These are phyloP conservation scores for Trissolcus brochymenae DNA, from an alignment of 2,888 invertebrate genomes.

Conservation along the genomic window DNA sequence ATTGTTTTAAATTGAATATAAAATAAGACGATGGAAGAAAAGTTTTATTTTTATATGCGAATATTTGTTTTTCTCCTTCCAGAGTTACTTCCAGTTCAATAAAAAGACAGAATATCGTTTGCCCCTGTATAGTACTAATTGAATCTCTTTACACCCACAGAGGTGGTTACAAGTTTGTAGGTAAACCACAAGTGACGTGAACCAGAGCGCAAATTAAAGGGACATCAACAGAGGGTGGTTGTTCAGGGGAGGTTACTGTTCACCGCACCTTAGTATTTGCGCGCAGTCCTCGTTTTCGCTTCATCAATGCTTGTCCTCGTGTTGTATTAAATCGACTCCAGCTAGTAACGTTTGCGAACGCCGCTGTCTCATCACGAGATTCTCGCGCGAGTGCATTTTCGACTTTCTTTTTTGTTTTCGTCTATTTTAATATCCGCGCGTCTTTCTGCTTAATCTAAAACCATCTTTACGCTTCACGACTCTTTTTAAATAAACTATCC, in stretches of 20 bases:
- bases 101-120: too few relatives aligned
- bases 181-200: slow-evolving; percentile 50
- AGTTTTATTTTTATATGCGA: too few relatives aligned
- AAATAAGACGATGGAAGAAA: too few relatives aligned
- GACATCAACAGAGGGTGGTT: slow-evolving; percentile 35
- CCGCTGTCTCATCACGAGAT: slow-evolving; percentile 50
- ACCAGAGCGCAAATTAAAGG: slow-evolving; percentile 53
- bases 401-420: slow-evolving; percentile 32
- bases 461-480: too few relatives aligned
- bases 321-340: slow-evolving; percentile 33
- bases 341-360: slow-evolving; percentile 20
- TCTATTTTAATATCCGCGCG: background rate
- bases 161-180: slow-evolving; percentile 31
- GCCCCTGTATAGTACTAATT: too few relatives aligned
- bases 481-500: too few relatives aligned
- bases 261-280: slow-evolving; percentile 46
- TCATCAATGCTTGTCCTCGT: slow-evolving; percentile 43
- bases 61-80: too few relatives aligned
- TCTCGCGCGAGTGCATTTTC: slow-evolving; percentile 33
- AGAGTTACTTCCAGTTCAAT: too few relatives aligned
- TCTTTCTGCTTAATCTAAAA: background rate
- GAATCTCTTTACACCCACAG: slow-evolving; percentile 1
- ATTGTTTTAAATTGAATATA: too few relatives aligned
- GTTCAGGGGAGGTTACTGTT: slow-evolving; percentile 39
- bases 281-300: slow-evolving; percentile 51